Percentiles rank a stretch among this genome's conserved stretches.
Conservation (phyloP, 2,888 invertebrate species). For the Nudaria mundana region DNA sequence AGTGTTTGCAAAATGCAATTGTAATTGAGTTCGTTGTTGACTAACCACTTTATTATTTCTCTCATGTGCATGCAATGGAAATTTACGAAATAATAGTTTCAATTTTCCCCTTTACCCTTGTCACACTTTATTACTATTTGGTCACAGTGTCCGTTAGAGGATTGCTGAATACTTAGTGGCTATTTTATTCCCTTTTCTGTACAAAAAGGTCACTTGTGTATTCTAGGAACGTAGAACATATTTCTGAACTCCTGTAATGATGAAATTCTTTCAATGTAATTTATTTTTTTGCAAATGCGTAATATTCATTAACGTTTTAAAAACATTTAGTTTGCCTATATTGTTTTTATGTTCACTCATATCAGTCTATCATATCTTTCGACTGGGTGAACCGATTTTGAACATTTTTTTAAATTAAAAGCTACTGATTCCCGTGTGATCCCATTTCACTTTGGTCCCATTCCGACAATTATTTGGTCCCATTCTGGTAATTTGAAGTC, state of each 20-base stretch:
- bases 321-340: no score
- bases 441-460: no score
- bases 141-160: background rate
- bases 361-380: no score
- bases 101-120: constrained; percentile 4
- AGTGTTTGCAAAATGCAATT: no score
- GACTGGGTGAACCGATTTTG: no score
- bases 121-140: constrained; percentile 4
- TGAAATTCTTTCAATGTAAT: background rate
- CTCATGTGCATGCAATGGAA: constrained; percentile 12
- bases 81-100: constrained; percentile 15
- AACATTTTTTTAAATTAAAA: no score
- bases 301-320: no score
- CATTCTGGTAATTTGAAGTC: no score
- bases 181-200: background rate
- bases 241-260: background rate
- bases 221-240: no score
- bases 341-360: no score
- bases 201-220: background rate
- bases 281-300: background rate
- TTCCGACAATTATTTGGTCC: no score
- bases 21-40: background rate
- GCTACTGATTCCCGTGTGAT: no score
- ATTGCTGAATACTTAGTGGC: background rate
- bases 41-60: constrained; percentile 18